A percentile compares a stretch with the other conserved stretches of the same genome.
Conservation (phyloP, 2,113 vertebrate species). For the Anarrhichthys ocellatus region DNA sequence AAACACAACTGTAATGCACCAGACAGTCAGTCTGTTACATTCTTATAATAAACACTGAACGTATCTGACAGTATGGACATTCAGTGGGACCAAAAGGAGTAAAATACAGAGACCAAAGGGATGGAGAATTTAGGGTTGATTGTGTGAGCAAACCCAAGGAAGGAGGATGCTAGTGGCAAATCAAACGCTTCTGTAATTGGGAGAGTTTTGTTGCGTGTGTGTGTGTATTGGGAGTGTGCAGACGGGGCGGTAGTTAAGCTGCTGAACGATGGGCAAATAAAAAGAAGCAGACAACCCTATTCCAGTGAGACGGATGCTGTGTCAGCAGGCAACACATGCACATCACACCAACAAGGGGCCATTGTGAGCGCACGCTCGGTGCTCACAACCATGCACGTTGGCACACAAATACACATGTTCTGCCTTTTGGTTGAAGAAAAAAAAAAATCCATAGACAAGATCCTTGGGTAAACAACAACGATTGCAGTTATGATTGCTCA, state of each 20-base stretch:
- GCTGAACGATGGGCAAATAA: slow-evolving; percentile 59
- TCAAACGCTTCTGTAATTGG: slow-evolving; percentile 25
- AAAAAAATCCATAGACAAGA: not conserved
- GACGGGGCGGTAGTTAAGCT: slow-evolving; percentile 48
- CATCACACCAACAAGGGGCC: slow-evolving; percentile 9
- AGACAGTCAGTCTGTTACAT: not conserved
- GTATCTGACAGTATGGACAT: not conserved
- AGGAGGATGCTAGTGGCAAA: slow-evolving; percentile 18
- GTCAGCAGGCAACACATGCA: slow-evolving; percentile 40
- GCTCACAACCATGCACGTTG: slow-evolving; percentile 9
- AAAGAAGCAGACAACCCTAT: slow-evolving; percentile 43
- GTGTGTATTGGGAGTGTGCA: slow-evolving; percentile 31
- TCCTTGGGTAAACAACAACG: slow-evolving; percentile 12
- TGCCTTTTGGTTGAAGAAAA: not conserved
- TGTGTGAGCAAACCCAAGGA: not conserved
- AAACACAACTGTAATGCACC: not conserved
- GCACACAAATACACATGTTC: slow-evolving; percentile 2
- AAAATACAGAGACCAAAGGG: not conserved
- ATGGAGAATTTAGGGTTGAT: slow-evolving; percentile 8
- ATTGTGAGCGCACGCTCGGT: not conserved
- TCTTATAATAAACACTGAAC: not conserved
- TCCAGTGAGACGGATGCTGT: slow-evolving; percentile 47
- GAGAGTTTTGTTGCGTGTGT: slow-evolving; percentile 7
- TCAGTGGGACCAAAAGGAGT: slow-evolving; percentile 1
- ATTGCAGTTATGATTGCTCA: slow-evolving; percentile 18